Conservation (phyloP, 2,797 vertebrate genomes). For the Chaetodon trifasciatus region DNA sequence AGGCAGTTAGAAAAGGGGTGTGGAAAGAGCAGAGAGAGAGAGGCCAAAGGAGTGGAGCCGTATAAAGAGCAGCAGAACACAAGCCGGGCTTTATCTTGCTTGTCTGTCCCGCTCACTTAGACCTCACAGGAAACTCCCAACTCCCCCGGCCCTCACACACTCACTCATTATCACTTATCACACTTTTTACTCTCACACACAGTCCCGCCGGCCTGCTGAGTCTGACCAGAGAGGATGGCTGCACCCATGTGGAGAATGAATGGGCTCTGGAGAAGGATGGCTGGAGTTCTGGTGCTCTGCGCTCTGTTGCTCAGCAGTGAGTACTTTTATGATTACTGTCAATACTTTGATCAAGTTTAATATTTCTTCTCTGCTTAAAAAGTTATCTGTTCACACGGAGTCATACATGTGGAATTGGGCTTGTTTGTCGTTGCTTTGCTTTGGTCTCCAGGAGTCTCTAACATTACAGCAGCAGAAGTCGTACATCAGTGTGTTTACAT, state of each 20-base stretch:
- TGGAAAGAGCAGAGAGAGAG: conserved; percentile 67
- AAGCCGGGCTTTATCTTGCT: conserved; percentile 83
- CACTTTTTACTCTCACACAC: conserved; percentile 40
- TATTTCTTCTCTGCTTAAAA: neutral
- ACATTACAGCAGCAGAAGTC: neutral
- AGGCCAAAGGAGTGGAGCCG: conserved; percentile 62
- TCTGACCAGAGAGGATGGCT: conserved; percentile 79
- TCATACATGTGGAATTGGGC: neutral
- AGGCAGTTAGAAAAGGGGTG: conserved; percentile 78
- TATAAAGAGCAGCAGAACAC: conserved; percentile 85
- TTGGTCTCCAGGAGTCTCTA: neutral
- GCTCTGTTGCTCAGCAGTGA: conserved; percentile 82
- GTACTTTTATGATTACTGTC: conserved; percentile 56
- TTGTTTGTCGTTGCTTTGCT: neutral
- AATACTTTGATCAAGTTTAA: neutral
- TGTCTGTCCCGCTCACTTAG: conserved; percentile 76
- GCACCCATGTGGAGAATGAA: conserved; percentile 81
- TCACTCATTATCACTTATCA: conserved; percentile 47
- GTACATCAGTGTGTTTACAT: neutral
- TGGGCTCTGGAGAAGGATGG: conserved; percentile 76
- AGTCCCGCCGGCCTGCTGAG: conserved; percentile 50
- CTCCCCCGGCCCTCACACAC: conserved; percentile 58
- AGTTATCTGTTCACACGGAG: neutral
- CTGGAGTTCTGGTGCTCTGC: conserved; percentile 73
- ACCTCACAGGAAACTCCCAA: conserved; percentile 81